Conservation (phyloP, 1,140 invertebrate genomes). For the Cotesia chilonis region DNA sequence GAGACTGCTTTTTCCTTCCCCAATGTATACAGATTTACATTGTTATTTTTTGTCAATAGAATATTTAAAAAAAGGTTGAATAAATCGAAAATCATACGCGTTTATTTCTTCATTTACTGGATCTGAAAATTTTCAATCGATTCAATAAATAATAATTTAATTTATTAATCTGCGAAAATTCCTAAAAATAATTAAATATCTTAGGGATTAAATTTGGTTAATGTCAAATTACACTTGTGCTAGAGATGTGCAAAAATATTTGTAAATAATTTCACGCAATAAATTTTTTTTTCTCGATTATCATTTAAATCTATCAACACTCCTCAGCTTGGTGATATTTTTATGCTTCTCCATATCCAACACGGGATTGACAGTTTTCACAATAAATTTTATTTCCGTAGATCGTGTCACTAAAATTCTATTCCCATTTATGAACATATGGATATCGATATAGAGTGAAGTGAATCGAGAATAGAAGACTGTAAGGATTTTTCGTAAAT, state of each 20-base stretch:
- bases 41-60: not conserved
- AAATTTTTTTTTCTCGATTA: conserved; percentile 3
- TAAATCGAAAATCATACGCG: too few species aligned
- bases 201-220: too few species aligned
- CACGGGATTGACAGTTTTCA: not conserved
- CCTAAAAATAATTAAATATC: too few species aligned
- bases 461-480: not conserved
- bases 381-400: conserved; percentile 14
- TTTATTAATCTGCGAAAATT: too few species aligned
- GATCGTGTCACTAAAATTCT: conserved; percentile 22
- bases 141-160: too few species aligned
- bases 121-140: too few species aligned
- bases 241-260: too few species aligned
- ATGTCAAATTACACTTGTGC: too few species aligned
- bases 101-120: too few species aligned
- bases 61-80: not conserved
- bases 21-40: too few species aligned
- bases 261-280: too few species aligned
- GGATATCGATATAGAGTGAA: not conserved
- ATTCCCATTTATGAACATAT: not conserved
- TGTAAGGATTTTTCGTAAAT: conserved; percentile 4
- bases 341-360: not conserved
- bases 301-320: not conserved
- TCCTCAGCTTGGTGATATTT: not conserved
- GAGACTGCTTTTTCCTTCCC: conserved; percentile 30